phyloP scores from a whole-genome alignment of 2,888 invertebrate genomes.

The Oscheius onirici region DNA sequence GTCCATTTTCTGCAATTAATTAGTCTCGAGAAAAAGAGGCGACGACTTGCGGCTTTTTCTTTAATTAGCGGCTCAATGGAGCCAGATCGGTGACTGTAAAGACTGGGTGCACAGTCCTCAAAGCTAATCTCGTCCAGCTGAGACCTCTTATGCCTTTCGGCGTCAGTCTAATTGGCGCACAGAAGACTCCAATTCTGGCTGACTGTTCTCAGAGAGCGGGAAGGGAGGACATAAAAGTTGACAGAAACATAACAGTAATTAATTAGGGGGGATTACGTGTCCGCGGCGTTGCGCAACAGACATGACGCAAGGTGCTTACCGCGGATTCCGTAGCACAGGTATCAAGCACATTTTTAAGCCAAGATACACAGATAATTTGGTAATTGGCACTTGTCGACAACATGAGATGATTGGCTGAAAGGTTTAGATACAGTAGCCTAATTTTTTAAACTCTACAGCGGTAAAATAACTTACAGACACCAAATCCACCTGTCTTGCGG shows the following conservation, averaged over 20 bases:
- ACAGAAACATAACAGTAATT: background rate
- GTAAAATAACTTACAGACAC: too few relatives aligned
- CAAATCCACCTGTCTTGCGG: too few relatives aligned
- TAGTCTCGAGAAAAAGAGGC: background rate
- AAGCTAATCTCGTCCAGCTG: conserved; percentile 24
- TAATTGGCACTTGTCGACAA: too few relatives aligned
- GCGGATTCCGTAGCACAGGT: background rate
- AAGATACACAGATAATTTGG: too few relatives aligned
- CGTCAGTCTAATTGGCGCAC: conserved; percentile 4
- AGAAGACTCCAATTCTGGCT: background rate
- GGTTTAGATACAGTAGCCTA: too few relatives aligned
- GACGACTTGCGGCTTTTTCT: conserved; percentile 9
- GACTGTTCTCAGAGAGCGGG: background rate
- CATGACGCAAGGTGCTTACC: background rate
- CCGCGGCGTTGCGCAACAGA: background rate
- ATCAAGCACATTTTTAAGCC: background rate
- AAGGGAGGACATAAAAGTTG: background rate
- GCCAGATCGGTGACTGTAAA: conserved; percentile 30
- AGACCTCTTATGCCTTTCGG: conserved; percentile 27
- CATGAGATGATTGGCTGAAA: too few relatives aligned
- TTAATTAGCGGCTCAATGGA: conserved; percentile 5
- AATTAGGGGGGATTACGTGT: conserved; percentile 2
- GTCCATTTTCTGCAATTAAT: background rate
- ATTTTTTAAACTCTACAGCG: too few relatives aligned
- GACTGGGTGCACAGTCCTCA: background rate